Conservation (phyloP, 2,888 invertebrate species). For the Scaptomyza parva region DNA sequence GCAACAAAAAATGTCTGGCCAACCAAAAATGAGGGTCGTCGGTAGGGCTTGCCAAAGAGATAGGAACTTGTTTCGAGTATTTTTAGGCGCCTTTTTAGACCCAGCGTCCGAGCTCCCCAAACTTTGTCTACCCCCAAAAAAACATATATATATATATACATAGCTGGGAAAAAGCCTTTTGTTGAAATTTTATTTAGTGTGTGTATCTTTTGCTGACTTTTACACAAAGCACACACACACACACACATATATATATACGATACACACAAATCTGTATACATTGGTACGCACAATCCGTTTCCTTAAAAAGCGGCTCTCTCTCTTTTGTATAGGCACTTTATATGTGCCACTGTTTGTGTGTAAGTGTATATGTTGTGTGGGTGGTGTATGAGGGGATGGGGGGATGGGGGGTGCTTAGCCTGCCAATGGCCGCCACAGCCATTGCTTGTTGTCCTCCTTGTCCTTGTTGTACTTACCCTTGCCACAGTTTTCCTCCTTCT, state of each 20-base stretch:
- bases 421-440: constrained; percentile 51
- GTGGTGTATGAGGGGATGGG: neutral
- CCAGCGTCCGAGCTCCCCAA: constrained; percentile 36
- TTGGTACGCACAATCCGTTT: constrained; percentile 77
- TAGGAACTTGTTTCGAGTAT: constrained; percentile 73
- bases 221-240: constrained; percentile 40
- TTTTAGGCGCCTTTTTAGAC: constrained; percentile 74
- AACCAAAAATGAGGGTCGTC: constrained; percentile 77
- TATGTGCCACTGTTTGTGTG: constrained; percentile 30
- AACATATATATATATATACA: constrained; percentile 9
- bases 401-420: neutral
- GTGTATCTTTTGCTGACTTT: constrained; percentile 77
- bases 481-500: constrained; percentile 13
- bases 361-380: constrained; percentile 12
- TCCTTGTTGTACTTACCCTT: constrained; percentile 67
- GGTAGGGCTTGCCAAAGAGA: constrained; percentile 59
- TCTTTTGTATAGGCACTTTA: constrained; percentile 74
- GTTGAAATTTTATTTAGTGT: constrained; percentile 74
- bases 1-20: constrained; percentile 64
- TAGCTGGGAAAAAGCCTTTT: constrained; percentile 62
- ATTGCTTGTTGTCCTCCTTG: constrained; percentile 69
- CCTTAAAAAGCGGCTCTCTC: constrained; percentile 68
- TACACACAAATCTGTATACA: constrained; percentile 45
- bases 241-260: constrained; percentile 27
- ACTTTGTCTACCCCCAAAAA: constrained; percentile 3